These are phyloP conservation scores for Rhabditoides inermis DNA, from an alignment of 2,888 invertebrate species.

Conservation along the genomic window DNA sequence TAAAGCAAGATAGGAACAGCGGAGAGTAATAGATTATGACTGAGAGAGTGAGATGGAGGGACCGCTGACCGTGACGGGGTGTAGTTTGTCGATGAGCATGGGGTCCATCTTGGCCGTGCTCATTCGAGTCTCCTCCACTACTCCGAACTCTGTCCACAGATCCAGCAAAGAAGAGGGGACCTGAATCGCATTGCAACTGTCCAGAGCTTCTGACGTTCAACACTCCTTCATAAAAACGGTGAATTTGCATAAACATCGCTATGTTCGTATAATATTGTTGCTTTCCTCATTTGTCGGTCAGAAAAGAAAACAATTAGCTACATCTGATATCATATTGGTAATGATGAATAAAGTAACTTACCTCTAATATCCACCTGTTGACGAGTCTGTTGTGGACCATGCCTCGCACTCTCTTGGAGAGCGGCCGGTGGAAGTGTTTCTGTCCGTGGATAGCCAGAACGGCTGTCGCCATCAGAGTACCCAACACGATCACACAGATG, in stretches of 20 bases:
- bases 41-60: no score
- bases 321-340: neutral
- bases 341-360: neutral
- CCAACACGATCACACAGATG: constrained; percentile 56
- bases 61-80: constrained; percentile 19
- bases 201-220: no score
- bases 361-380: constrained; percentile 8
- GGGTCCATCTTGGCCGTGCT: constrained; percentile 31
- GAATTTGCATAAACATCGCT: no score
- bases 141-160: constrained; percentile 48
- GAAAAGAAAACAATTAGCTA: no score
- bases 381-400: constrained; percentile 21
- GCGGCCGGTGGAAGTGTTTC: constrained; percentile 27
- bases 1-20: neutral
- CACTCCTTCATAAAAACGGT: no score
- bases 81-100: constrained; percentile 22
- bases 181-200: no score
- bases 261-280: no score
- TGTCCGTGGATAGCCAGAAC: constrained; percentile 51
- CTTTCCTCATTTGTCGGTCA: no score
- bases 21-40: neutral
- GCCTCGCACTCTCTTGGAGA: constrained; percentile 13
- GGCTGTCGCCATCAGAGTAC: constrained; percentile 56
- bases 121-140: constrained; percentile 30
- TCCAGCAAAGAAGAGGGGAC: constrained; percentile 39